Evolutionary conservation across 2,113 vertebrate genomes (phyloP), one percentile per base, ranked within the genome.

Genomic region (Ptychochromis oligacanthus): DNA sequence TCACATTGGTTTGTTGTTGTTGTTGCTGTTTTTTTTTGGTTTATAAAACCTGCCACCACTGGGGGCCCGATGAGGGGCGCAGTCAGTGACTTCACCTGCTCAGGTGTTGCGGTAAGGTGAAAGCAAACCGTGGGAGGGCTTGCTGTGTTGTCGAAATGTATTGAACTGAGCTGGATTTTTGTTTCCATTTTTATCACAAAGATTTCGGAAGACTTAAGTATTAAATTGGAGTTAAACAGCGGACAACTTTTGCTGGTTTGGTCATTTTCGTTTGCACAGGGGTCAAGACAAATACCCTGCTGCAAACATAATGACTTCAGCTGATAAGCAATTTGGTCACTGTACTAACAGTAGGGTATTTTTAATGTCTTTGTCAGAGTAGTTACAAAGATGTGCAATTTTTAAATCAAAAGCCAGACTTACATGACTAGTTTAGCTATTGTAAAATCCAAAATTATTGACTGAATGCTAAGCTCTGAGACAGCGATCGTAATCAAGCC

Each of bases 1-100:
- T 24, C 43, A 6, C 24, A 28, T 70, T 70, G 3, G n/a, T n/a
- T n/a, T n/a, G n/a, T n/a, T n/a, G n/a, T n/a, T n/a, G n/a, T n/a
- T n/a, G n/a, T n/a, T n/a, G n/a, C n/a, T n/a, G n/a, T n/a, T n/a
- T 49, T 49, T 20, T 49, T 15, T 28, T 49, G 43, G 49, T 49
- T 28, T 70, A 13, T 20, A 28, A 28, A 70, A 70, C 7, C 65
- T 20, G 10, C 3, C 43, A 1, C 24, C 40, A 40, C 40, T 26
- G 49, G 43, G 65, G 65, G 40, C 40, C 40, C 64, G 26, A n/a
- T n/a, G n/a, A n/a, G 0, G 12, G 43, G 12, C 12, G 9, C 9
- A 15, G 43, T 65, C 3, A 49, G 65, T 49, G 24, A 28, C 24
- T 28, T 49, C 40, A 49, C 62, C 24, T 54, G 28, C 11, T 5